Base-by-base conservation (phyloP, 2,113 vertebrate genomes). In the Dipodomys stephensi region DNA sequence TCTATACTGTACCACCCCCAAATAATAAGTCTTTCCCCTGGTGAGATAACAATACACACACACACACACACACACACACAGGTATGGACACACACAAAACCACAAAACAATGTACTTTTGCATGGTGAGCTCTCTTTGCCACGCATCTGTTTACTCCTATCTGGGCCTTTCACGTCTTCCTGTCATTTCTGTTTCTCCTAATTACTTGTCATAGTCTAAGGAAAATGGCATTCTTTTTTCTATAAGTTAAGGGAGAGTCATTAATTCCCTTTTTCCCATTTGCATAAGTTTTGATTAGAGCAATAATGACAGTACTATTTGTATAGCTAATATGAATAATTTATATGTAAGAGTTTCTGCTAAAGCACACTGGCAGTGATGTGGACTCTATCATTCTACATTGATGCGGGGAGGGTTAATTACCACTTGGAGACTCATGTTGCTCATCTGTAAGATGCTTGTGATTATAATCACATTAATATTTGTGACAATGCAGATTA, bases 361-460 rank as follows among this genome's bases (percentile, higher is more conserved):
- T 72, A 85, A 72, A 88, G 22, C 10, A 35, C 6, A 8, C 3
- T 12, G 25, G 5, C 16, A 22, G 27, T 16, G 16, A 4, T 27
- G 15, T 46, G 8, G 2, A 19, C 35, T 4, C 15, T n/a, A 22
- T 76, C 57, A n/a, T 2, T 44, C 28, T 0, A 1, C 19, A 35
- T 13, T 73, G 20, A 87, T 16, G 8, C 10, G 44, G 11, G 25
- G 10, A 15, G 30, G 65, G 7, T 8, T 44, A 32, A 46, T 81
- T 65, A 57, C 20, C 6, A n/a, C 35, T 65, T 79, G 22, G 20
- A 89, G 9, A 15, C 12, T 91, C 53, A 16, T 13, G 15, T 57
- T 65, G 7, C 35, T 82, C 12, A 32, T 10, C 23, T 73, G 18
- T 35, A 35, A 71, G 9, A 4, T 53, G 27, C 22, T 0, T 22